Evolutionary conservation across 2,797 vertebrate genomes (phyloP), one percentile per base, ranked within the genome.

Genomic region (Bovichtus diacanthus): DNA sequence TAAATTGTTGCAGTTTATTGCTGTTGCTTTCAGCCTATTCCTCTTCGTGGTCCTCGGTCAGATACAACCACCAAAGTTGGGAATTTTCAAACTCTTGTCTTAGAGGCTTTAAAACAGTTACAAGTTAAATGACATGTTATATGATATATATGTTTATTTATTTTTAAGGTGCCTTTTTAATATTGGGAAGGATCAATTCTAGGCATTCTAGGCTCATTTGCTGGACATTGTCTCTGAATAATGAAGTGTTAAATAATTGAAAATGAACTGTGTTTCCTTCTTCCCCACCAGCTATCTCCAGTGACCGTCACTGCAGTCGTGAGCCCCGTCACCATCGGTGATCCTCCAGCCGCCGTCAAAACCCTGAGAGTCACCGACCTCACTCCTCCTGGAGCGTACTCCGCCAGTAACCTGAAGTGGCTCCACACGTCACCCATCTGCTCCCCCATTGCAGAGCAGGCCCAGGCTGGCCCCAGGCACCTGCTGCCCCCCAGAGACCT

Each of bases 351-450:
- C 25, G 74, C 76, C 44, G 61, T 88, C 85, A 92, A 94, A 82
- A 82, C 92, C 66, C 84, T 90, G 81, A 85, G 93, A 67, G 93
- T 91, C 80, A 91, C 90, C 2, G 93, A 95, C 85, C 93, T 93
- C 82, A 88, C 93, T 44, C 93, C 93, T 9, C 89, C 92, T 2
- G 92, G 87, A 75, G 90, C 94, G 29, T 94, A 93, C 89, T 94
- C 95, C 0, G 92, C 93, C 88, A 94, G 84, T 80, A 93, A 93
- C 87, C 88, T 95, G 77, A 96, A 96, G 89, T 96, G 95, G 95
- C 94, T 95, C 63, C 95, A 96, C 92, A 93, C 93, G 1, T 94
- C 95, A 19, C 95, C 95, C 61, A 94, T 96, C 89, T 95, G 95
- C 90, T 95, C 94, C 36, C 90, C 86, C 0, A 78, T 78, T 6